A percentile compares a stretch with the other conserved stretches of the same genome.
Conservation (phyloP, 2,888 invertebrate genomes). For the Cheilosia vernalis region DNA sequence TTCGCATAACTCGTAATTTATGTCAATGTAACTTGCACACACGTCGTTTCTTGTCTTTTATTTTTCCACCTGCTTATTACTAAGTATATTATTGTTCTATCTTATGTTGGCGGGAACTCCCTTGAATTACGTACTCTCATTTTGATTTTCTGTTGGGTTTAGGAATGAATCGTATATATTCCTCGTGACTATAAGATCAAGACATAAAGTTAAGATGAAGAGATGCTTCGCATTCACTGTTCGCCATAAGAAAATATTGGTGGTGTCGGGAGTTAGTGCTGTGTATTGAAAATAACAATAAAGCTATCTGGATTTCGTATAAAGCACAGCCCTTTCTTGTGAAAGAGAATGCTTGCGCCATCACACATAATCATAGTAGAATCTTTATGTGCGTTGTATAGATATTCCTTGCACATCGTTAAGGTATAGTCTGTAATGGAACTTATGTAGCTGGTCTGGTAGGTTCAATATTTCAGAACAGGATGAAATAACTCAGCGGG, state of each 20-base stretch:
- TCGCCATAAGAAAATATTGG: conserved; percentile 40
- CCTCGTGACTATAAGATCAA: conserved; percentile 13
- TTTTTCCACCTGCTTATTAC: conserved; percentile 24
- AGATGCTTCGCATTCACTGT: conserved; percentile 24
- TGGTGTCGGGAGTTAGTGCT: conserved; percentile 18
- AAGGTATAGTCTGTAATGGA: conserved; percentile 44
- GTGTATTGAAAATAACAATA: conserved; percentile 47
- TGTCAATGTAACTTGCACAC: conserved; percentile 31
- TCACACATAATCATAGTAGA: conserved; percentile 57
- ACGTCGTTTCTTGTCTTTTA: conserved; percentile 1
- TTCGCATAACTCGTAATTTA: conserved; percentile 55
- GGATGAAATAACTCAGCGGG: conserved; percentile 51
- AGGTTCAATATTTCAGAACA: conserved; percentile 46
- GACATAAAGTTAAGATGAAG: conserved; percentile 21
- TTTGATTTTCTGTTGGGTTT: conserved; percentile 31
- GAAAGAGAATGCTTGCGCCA: conserved; percentile 34
- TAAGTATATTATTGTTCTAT: conserved; percentile 33
- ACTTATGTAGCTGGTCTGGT: conserved; percentile 24
- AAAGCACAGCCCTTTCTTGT: conserved; percentile 44
- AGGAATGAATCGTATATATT: background rate
- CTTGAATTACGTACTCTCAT: conserved; percentile 36
- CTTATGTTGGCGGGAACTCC: conserved; percentile 20
- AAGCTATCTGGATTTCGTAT: conserved; percentile 48
- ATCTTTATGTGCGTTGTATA: conserved; percentile 38
- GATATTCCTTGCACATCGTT: conserved; percentile 46